phyloP scores from a whole-genome alignment of 2,888 invertebrate species.

The Leucophora obtusa region DNA sequence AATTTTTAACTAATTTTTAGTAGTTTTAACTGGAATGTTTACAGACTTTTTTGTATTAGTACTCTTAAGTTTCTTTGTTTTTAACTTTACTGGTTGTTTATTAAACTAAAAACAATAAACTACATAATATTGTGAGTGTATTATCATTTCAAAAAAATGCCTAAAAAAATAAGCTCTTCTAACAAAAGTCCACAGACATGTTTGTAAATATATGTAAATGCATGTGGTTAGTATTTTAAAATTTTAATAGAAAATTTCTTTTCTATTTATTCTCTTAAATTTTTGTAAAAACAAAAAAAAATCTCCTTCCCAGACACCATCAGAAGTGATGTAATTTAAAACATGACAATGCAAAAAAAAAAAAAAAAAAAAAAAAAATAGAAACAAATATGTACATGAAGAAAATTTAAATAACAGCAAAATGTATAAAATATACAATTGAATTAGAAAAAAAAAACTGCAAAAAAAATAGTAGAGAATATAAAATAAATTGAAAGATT shows the following conservation, averaged over 20 bases:
- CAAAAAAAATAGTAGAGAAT: not conserved
- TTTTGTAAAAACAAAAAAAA: not conserved
- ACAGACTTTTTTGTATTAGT: too few relatives aligned
- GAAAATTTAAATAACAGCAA: constrained; percentile 20
- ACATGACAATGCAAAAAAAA: constrained; percentile 61
- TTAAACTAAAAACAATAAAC: too few relatives aligned
- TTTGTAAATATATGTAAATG: too few relatives aligned
- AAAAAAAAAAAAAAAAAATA: constrained; percentile 13
- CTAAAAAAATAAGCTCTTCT: too few relatives aligned
- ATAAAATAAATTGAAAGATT: not conserved
- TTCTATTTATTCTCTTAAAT: not conserved
- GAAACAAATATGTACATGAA: not conserved
- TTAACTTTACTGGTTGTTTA: too few relatives aligned
- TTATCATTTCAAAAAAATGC: too few relatives aligned
- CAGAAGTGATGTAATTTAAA: constrained; percentile 62
- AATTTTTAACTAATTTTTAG: too few relatives aligned
- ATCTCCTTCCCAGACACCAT: constrained; percentile 58
- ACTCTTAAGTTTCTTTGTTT: too few relatives aligned
- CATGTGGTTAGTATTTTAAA: too few relatives aligned
- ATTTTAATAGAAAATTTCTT: not conserved
- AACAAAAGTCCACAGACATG: too few relatives aligned
- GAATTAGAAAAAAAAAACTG: constrained; percentile 16
- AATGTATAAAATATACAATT: constrained; percentile 24
- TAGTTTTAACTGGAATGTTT: too few relatives aligned
- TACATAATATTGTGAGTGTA: too few relatives aligned